Conservation (phyloP, 2,797 vertebrate species). For the Gambusia yucatana region DNA sequence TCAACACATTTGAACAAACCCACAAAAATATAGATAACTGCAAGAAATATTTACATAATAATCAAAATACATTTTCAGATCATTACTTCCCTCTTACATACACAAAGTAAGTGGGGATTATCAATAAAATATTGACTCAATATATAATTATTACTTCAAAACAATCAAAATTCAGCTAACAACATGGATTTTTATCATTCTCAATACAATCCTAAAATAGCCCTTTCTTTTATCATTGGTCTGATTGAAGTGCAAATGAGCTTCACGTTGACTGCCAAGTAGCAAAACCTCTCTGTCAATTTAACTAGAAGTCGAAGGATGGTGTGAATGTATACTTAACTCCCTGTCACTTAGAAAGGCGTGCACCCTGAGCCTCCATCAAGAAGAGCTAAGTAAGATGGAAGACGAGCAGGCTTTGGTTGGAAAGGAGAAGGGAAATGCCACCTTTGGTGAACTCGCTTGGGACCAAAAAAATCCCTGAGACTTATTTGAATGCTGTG, state of each 20-base stretch:
- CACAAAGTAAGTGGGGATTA: background rate
- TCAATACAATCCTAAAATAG: conserved; percentile 55
- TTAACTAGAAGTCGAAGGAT: conserved; percentile 77
- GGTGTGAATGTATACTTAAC: conserved; percentile 86
- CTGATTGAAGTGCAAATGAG: conserved; percentile 75
- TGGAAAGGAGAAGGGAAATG: conserved; percentile 76
- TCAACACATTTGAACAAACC: background rate
- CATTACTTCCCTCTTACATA: background rate
- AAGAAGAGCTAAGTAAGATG: conserved; percentile 84
- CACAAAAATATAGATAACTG: background rate
- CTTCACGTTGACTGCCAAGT: conserved; percentile 72
- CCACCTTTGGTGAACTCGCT: conserved; percentile 80
- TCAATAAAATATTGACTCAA: background rate
- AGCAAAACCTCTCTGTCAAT: conserved; percentile 78
- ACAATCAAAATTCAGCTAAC: conserved; percentile 13
- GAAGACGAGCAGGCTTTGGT: conserved; percentile 78
- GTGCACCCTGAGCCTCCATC: conserved; percentile 81
- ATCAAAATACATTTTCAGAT: background rate
- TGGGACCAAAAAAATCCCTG: conserved; percentile 67
- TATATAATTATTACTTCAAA: background rate
- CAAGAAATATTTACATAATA: background rate
- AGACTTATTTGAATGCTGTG: conserved; percentile 78
- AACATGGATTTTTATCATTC: conserved; percentile 41
- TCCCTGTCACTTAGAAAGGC: conserved; percentile 83
- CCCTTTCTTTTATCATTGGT: conserved; percentile 72